Conservation (phyloP, 2,797 vertebrate species). For the Tolypeutes matacus region DNA sequence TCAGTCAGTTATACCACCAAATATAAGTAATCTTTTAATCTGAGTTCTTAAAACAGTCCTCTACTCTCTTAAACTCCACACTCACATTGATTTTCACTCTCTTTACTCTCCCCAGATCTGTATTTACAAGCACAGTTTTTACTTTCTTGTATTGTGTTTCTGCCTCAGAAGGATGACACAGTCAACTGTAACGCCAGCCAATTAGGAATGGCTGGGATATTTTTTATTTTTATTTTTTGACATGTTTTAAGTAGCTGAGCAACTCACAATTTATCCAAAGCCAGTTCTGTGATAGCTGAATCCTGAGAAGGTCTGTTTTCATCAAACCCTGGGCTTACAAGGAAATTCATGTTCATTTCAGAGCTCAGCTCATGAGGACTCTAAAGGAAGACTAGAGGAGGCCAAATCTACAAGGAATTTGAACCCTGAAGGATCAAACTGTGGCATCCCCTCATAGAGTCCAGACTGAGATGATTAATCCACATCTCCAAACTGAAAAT, state of each 20-base stretch:
- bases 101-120: no score
- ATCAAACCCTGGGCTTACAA: background rate
- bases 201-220: background rate
- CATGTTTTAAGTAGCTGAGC: background rate
- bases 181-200: background rate
- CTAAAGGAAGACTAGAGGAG: background rate
- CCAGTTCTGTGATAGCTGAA: background rate
- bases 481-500: background rate
- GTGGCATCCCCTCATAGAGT: background rate
- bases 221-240: background rate
- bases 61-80: background rate
- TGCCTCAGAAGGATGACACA: background rate
- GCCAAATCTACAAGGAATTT: background rate
- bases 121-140: background rate
- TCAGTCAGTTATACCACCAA: background rate
- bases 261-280: background rate
- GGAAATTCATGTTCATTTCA: background rate
- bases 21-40: slow-evolving; percentile 45
- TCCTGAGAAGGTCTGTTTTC: background rate
- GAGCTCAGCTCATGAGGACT: background rate
- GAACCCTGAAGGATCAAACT: background rate
- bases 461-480: background rate
- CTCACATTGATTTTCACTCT: background rate
- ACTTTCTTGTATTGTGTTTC: background rate
- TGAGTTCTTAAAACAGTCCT: slow-evolving; percentile 10